Evolutionary conservation across 2,113 vertebrate species (phyloP), one percentile per base, ranked within the genome.

Genomic region (Ivindomyrus marchei): DNA sequence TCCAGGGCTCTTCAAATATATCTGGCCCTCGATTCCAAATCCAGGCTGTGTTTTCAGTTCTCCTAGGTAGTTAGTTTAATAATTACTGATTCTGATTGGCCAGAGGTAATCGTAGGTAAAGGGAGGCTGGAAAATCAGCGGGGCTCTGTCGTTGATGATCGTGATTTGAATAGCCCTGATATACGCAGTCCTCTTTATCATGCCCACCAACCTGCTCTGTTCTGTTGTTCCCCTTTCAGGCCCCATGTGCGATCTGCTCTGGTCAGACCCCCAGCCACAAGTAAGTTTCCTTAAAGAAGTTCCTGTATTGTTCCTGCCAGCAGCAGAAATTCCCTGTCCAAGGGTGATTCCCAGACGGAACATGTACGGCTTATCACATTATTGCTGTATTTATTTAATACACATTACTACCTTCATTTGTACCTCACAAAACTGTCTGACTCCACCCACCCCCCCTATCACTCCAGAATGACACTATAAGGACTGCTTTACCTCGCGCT

Each of bases 181-280:
- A 13, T 56, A 56, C 53, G 0, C 0, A 0, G 62, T 27, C 21
- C 6, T 70, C 62, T n/a, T 70, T 31, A 17, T 31, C 39, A 19
- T 19, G 17, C 17, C 19, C 4, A 0, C 53, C 19, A 24, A 62
- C 21, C 56, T 9, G 24, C 56, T 21, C 1, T 85, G 8, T 47
- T 85, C 19, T 53, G 27, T 77, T 74, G 27, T 77, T 74, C 56
- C 42, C 56, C 8, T 74, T 62, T 24, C 94, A 98, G 97, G 98
- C 77, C 97, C 97, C 58, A 98, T 98, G 97, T 98, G 98, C n/a
- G 98, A 98, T 93, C 96, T 98, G 42, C 95, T 98, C 80, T 98
- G 97, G 97, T 98, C 97, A 0, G 97, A 98, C 90, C 97, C 97
- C 0, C 97, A 98, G 93, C 97, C 97, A 0, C 97, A 97, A 97